These are phyloP conservation scores for Spisula subtruncata DNA, from an alignment of 2,888 invertebrate species.

Conservation along the genomic window DNA sequence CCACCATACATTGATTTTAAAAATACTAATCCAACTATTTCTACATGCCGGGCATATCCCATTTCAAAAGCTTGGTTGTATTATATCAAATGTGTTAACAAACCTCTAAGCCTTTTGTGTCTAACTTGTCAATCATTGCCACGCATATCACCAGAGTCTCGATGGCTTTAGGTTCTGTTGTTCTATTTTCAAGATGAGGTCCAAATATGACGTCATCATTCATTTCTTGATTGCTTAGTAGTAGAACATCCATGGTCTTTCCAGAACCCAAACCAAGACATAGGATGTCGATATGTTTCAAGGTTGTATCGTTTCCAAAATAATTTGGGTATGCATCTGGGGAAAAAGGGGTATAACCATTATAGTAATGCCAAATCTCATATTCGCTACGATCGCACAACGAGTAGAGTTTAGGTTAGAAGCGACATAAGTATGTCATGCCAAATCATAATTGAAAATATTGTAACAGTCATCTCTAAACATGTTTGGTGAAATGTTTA, in stretches of 20 bases:
- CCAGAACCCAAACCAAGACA: neutral
- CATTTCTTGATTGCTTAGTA: neutral
- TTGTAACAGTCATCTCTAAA: too few species aligned
- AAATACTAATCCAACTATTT: too few species aligned
- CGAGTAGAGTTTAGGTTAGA: too few species aligned
- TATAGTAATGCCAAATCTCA: too few species aligned
- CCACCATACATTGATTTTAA: too few species aligned
- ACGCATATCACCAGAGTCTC: neutral
- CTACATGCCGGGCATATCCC: neutral
- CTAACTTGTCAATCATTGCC: neutral
- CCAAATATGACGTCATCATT: neutral
- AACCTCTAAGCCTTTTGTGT: neutral
- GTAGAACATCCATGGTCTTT: neutral
- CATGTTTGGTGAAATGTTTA: too few species aligned
- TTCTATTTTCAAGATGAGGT: neutral
- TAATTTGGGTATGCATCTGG: neutral
- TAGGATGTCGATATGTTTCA: neutral
- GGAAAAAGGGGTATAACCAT: neutral
- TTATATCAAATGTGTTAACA: neutral
- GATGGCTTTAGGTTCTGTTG: neutral
- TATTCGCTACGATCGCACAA: too few species aligned
- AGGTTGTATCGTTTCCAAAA: neutral
- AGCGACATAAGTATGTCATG: too few species aligned
- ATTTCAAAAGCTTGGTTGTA: neutral
- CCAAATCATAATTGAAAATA: too few species aligned